Evolutionary conservation across 2,888 invertebrate genomes (phyloP).

Genomic region (Heliconius aoede): DNA sequence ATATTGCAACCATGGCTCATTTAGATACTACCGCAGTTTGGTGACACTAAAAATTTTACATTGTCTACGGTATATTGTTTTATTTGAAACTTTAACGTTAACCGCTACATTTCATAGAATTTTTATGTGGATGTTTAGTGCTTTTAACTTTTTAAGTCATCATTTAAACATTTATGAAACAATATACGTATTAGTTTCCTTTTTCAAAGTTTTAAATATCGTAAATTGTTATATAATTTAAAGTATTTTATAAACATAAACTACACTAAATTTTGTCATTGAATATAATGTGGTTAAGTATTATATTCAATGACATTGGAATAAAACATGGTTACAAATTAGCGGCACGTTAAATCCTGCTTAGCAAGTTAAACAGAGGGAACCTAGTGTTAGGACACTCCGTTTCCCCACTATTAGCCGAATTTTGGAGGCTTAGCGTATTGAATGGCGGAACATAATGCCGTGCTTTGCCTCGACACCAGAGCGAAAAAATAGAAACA

Average conservation of each 20-base stretch:
- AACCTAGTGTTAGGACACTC: no score
- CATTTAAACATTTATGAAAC: not conserved
- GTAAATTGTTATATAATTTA: not conserved
- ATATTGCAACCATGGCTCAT: constrained; percentile 70
- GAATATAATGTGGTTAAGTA: no score
- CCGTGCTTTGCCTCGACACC: no score
- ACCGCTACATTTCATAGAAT: constrained; percentile 42
- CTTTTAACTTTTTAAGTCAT: constrained; percentile 24
- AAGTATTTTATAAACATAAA: not conserved
- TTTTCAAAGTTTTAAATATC: not conserved
- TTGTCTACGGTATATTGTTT: constrained; percentile 52
- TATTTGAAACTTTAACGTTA: constrained; percentile 48
- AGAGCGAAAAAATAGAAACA: no score
- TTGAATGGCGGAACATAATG: no score
- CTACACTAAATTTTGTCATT: no score
- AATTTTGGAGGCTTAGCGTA: no score
- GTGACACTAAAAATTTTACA: constrained; percentile 52
- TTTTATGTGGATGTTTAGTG: constrained; percentile 29
- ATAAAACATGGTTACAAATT: no score
- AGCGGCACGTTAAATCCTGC: no score
- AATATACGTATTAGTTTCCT: not conserved
- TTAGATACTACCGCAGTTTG: constrained; percentile 66
- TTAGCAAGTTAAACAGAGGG: no score
- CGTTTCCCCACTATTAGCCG: no score
- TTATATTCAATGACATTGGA: no score